Conservation (phyloP, 2,113 vertebrate genomes). For the Apodemus speciosus region DNA sequence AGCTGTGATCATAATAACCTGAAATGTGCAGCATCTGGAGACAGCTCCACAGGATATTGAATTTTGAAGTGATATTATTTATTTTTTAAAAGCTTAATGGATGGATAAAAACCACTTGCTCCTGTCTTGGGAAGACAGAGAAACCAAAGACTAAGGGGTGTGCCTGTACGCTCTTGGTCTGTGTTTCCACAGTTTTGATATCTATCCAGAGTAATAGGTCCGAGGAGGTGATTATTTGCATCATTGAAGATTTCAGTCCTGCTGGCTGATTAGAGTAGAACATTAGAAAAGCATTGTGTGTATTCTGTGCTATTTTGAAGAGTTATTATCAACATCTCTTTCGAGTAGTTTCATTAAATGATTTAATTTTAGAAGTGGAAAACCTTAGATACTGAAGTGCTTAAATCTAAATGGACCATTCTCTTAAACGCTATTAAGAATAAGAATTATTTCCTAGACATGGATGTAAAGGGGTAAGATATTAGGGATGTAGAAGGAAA, state of each 20-base stretch:
- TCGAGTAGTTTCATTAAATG: slow-evolving; percentile 53
- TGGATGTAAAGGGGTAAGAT: not conserved
- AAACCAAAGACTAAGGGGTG: not conserved
- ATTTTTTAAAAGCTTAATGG: slow-evolving; percentile 34
- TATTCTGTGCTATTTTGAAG: slow-evolving; percentile 39
- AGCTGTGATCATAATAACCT: slow-evolving; percentile 36
- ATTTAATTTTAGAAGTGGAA: slow-evolving; percentile 56
- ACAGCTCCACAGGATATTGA: slow-evolving; percentile 18
- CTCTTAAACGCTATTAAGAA: slow-evolving; percentile 52
- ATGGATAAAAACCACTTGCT: slow-evolving; percentile 16
- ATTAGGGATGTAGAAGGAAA: not conserved
- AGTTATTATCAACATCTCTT: slow-evolving; percentile 54
- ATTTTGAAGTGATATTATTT: slow-evolving; percentile 50
- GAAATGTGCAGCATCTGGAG: slow-evolving; percentile 41
- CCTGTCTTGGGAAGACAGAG: slow-evolving; percentile 35
- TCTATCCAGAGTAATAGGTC: slow-evolving; percentile 46
- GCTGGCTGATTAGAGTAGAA: slow-evolving; percentile 33
- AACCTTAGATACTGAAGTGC: slow-evolving; percentile 27
- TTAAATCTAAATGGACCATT: slow-evolving; percentile 49
- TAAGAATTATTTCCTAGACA: slow-evolving; percentile 49
- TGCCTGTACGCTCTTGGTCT: not conserved
- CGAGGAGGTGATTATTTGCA: not conserved
- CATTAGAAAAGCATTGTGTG: slow-evolving; percentile 8
- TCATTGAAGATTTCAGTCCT: slow-evolving; percentile 60
- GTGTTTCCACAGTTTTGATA: slow-evolving; percentile 46